Base-by-base conservation (phyloP, 2,797 vertebrate species). In the Steatocranus sp. region DNA sequence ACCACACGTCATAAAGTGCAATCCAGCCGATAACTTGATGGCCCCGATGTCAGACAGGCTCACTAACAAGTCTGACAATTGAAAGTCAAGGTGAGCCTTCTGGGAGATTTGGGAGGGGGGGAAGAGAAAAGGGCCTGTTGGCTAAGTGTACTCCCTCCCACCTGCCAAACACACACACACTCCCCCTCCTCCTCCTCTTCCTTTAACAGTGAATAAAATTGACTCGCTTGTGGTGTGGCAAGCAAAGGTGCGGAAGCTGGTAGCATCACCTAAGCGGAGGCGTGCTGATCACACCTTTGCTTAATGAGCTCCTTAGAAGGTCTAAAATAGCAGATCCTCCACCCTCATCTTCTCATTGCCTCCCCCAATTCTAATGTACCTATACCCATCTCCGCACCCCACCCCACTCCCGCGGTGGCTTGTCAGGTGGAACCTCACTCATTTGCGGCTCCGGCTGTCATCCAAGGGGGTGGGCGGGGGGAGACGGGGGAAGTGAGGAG, bases 231-330 rank as follows among this genome's bases (percentile, higher is more conserved):
- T 73, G 63, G 82, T 90, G 89, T 86, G 88, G 87, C 79, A 89
- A 32, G 93, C 88, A 63, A 92, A 92, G 84, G 91, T 94, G 88
- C 79, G 81, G 84, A 94, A 93, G 63, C 83, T 91, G 85, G 92
- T 93, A 92, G 90, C 91, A 86, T 80, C 93, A 95, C 95, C 82
- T 83, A 92, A 70, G 87, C 91, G 82, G 94, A 96, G 95, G 96
- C 90, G 95, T 92, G 94, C 93, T 91, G 93, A 96, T 97, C 94
- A 91, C 96, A 97, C 96, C 95, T 97, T 90, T 66, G 84, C 95
- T 87, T 97, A 97, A 98, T 97, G 97, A 97, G 96, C 95, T 97
- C 92, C 95, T 95, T 94, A 92, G 95, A 97, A 96, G 96, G 95
- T 97, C 95, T 83, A 93, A 95, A 95, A 96, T 91, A 94, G 96